Conservation (phyloP, 2,888 invertebrate genomes). For the Cryptus armator region DNA sequence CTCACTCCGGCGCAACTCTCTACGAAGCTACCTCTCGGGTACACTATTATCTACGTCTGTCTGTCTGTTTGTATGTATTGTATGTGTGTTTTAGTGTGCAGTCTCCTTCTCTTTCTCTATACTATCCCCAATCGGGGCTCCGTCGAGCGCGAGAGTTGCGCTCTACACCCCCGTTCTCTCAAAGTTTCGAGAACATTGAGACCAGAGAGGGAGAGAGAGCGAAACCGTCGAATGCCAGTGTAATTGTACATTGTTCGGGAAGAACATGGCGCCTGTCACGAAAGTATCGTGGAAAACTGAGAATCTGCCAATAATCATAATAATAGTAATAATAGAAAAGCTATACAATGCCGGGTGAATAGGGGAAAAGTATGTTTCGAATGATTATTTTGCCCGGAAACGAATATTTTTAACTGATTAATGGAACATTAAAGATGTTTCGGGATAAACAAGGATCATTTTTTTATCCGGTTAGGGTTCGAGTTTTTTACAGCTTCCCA, state of each 20-base stretch:
- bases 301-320: slow-evolving; percentile 62
- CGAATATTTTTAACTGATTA: too few species aligned
- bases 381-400: background rate
- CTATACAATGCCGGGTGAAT: slow-evolving; percentile 21
- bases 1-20: slow-evolving; percentile 60
- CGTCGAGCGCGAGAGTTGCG: slow-evolving; percentile 54
- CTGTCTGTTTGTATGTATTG: slow-evolving; percentile 28
- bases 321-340: slow-evolving; percentile 38
- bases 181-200: slow-evolving; percentile 76
- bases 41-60: slow-evolving; percentile 46
- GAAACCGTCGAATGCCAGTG: slow-evolving; percentile 78
- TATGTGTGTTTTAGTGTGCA: slow-evolving; percentile 31
- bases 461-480: background rate
- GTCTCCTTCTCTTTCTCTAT: slow-evolving; percentile 61
- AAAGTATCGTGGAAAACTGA: slow-evolving; percentile 44
- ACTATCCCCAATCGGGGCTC: slow-evolving; percentile 68
- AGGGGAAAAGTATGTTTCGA: background rate
- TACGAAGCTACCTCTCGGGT: slow-evolving; percentile 47
- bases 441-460: background rate
- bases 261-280: slow-evolving; percentile 75
- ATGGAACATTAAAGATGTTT: background rate
- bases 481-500: background rate
- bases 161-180: slow-evolving; percentile 64
- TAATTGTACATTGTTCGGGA: slow-evolving; percentile 79
- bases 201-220: slow-evolving; percentile 39